Conservation (phyloP, 1,140 invertebrate species). For the Drosophila sp. region DNA sequence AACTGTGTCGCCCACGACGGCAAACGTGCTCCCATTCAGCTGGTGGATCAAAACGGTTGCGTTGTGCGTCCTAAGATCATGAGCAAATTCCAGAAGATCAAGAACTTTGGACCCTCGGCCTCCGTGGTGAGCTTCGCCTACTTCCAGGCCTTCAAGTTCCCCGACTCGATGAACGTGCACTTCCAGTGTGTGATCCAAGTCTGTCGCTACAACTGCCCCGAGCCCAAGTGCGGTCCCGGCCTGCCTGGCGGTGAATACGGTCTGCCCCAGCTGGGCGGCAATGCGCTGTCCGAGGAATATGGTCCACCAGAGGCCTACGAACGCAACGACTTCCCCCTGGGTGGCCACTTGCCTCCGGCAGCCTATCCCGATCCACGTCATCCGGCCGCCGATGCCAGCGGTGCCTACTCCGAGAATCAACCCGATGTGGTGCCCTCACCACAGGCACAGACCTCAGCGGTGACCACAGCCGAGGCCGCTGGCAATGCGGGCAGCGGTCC, state of each 20-base stretch:
- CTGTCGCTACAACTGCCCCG: slow-evolving; percentile 96
- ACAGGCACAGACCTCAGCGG: slow-evolving; percentile 88
- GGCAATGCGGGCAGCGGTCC: slow-evolving; percentile 70
- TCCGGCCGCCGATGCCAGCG: slow-evolving; percentile 89
- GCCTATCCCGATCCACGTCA: slow-evolving; percentile 93
- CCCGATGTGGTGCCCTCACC: slow-evolving; percentile 92
- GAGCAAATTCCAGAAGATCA: slow-evolving; percentile 97
- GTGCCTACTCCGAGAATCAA: slow-evolving; percentile 92
- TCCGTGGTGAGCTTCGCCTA: slow-evolving; percentile 97
- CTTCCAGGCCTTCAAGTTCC: slow-evolving; percentile 98
- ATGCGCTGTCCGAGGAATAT: slow-evolving; percentile 88
- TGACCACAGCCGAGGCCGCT: slow-evolving; percentile 74
- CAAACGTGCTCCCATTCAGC: slow-evolving; percentile 95
- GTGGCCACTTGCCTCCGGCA: slow-evolving; percentile 90
- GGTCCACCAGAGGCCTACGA: slow-evolving; percentile 88
- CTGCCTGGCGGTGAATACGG: slow-evolving; percentile 88
- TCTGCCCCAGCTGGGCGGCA: slow-evolving; percentile 87
- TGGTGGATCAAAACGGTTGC: slow-evolving; percentile 96
- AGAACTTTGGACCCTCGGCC: slow-evolving; percentile 96
- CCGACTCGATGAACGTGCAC: slow-evolving; percentile 98
- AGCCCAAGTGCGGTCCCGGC: slow-evolving; percentile 92
- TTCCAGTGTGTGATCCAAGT: slow-evolving; percentile 99
- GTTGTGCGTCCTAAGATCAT: slow-evolving; percentile 97
- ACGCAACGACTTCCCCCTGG: slow-evolving; percentile 89
- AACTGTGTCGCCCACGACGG: slow-evolving; percentile 98